Percentiles rank a stretch among this genome's conserved stretches.
These are phyloP conservation scores for Eristalinus sepulchralis DNA, from an alignment of 2,888 invertebrate genomes.

Conservation along the genomic window DNA sequence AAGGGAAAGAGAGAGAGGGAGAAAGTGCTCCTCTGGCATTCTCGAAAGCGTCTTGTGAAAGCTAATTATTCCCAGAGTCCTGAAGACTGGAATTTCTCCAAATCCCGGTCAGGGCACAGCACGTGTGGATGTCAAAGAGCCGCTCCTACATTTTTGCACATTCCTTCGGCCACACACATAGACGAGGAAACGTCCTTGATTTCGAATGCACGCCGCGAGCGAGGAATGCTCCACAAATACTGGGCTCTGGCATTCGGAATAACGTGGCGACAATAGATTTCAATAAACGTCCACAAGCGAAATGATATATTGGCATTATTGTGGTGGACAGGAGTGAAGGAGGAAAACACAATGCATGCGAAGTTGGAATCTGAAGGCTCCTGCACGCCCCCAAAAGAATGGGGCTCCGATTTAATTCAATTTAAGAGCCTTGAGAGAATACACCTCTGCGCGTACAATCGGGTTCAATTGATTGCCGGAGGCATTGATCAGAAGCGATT, in stretches of 20 bases:
- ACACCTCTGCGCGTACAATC: slow-evolving; percentile 10
- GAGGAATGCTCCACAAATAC: slow-evolving; percentile 54
- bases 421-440: slow-evolving; percentile 7
- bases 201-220: slow-evolving; percentile 44
- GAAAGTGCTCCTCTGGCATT: not conserved
- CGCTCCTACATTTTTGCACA: not conserved
- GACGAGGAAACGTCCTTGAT: slow-evolving; percentile 4
- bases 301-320: slow-evolving; percentile 52
- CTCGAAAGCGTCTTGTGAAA: not conserved
- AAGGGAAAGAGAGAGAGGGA: no score
- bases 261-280: slow-evolving; percentile 59
- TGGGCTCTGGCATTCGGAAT: slow-evolving; percentile 37
- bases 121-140: not conserved
- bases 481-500: not conserved
- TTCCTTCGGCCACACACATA: not conserved
- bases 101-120: not conserved
- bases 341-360: slow-evolving; percentile 21
- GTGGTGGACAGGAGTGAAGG: slow-evolving; percentile 30
- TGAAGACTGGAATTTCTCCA: not conserved
- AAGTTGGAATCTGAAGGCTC: slow-evolving; percentile 26
- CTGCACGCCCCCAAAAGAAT: not conserved
- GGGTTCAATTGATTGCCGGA: not conserved
- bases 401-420: slow-evolving; percentile 49
- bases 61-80: slow-evolving; percentile 11
- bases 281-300: slow-evolving; percentile 61